Conservation (phyloP, 2,888 invertebrate species). For the Tiliacea aurago region DNA sequence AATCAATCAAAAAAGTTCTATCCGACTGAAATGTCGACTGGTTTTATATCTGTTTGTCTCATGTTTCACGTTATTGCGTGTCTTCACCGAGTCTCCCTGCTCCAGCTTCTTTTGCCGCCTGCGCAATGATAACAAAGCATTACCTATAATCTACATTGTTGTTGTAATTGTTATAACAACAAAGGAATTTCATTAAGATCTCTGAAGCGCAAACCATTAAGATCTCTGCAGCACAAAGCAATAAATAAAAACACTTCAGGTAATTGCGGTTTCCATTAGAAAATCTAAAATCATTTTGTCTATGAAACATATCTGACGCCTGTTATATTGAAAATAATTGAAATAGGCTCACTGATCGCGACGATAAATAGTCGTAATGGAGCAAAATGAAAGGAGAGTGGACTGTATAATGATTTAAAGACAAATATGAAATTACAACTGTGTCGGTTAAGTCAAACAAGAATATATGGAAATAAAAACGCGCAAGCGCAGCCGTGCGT, state of each 20-base stretch:
- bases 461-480: too few relatives aligned
- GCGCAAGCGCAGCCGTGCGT: too few relatives aligned
- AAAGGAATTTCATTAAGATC: background rate
- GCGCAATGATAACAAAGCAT: constrained; percentile 30
- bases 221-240: background rate
- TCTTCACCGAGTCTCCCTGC: constrained; percentile 72
- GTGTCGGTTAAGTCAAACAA: too few relatives aligned
- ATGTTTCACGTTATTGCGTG: constrained; percentile 58
- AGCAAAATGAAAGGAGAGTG: too few relatives aligned
- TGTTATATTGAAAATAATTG: background rate
- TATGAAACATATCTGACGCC: background rate
- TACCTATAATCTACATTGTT: background rate
- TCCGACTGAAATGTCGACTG: constrained; percentile 66
- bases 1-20: constrained; percentile 38
- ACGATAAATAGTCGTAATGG: too few relatives aligned
- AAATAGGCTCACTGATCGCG: too few relatives aligned
- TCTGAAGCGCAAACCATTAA: background rate
- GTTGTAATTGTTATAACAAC: background rate
- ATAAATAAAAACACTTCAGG: background rate
- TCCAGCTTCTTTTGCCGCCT: constrained; percentile 76
- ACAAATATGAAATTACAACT: too few relatives aligned
- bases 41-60: constrained; percentile 60
- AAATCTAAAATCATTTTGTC: background rate
- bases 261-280: background rate
- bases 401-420: too few relatives aligned